Evolutionary conservation across 2,113 vertebrate species (phyloP).

Genomic region (Ptyas mucosa): DNA sequence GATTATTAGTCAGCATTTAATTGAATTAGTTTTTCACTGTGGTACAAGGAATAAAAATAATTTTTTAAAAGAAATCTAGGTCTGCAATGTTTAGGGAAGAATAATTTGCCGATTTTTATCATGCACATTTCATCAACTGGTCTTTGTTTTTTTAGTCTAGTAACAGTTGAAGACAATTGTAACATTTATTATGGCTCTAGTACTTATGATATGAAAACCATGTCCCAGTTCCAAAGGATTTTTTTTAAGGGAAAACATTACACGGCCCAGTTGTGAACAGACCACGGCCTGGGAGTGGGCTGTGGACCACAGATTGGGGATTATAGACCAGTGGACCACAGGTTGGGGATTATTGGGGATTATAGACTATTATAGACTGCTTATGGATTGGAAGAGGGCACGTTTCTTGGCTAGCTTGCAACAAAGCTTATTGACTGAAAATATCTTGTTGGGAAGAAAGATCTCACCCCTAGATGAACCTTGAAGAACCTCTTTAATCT

Average conservation of each 20-base stretch:
- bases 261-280: too few relatives aligned
- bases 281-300: too few relatives aligned
- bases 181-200: not conserved
- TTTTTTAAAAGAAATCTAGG: not conserved
- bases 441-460: not conserved
- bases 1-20: conserved; percentile 46
- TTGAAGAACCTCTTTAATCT: not conserved
- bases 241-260: not conserved
- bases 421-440: not conserved
- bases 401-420: not conserved
- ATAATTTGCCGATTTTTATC: conserved; percentile 5
- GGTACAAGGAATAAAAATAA: conserved; percentile 23
- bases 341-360: too few relatives aligned
- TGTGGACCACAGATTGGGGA: too few relatives aligned
- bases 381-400: not conserved
- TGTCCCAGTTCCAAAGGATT: not conserved
- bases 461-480: not conserved
- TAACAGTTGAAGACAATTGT: not conserved
- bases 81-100: conserved; percentile 22
- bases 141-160: conserved; percentile 4
- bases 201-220: not conserved
- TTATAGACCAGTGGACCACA: too few relatives aligned
- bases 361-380: not conserved
- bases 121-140: conserved; percentile 21
- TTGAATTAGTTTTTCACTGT: conserved; percentile 32